phyloP scores from a whole-genome alignment of 2,113 vertebrate genomes.

The Brachypteracias leptosomus region DNA sequence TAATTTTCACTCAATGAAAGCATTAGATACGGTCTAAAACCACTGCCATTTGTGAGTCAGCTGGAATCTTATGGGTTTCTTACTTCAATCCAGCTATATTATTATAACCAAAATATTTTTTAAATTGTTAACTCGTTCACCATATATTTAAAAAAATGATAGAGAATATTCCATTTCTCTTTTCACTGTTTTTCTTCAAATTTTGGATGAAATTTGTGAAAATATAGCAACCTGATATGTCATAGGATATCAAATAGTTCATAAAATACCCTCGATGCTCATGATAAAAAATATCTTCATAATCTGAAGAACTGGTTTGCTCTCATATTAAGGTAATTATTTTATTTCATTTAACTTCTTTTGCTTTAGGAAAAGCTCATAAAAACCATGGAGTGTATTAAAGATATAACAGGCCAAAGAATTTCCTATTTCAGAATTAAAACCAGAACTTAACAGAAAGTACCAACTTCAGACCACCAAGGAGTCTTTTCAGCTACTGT shows the following conservation, averaged over 20 bases:
- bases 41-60: neutral
- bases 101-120: neutral
- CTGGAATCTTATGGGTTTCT: neutral
- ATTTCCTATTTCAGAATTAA: neutral
- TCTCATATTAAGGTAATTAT: neutral
- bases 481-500: neutral
- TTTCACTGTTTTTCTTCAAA: neutral
- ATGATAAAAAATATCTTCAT: neutral
- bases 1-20: neutral
- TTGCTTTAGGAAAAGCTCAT: neutral
- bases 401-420: neutral
- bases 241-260: neutral
- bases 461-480: neutral
- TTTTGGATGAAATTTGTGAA: neutral
- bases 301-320: neutral
- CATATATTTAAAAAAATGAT: neutral
- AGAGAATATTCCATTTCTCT: neutral
- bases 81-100: neutral
- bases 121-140: neutral
- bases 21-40: neutral
- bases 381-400: neutral
- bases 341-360: neutral
- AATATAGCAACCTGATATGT: neutral
- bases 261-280: neutral
- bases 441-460: neutral